Base-by-base conservation (phyloP, 2,113 vertebrate species). In the Camelus bactrianus region DNA sequence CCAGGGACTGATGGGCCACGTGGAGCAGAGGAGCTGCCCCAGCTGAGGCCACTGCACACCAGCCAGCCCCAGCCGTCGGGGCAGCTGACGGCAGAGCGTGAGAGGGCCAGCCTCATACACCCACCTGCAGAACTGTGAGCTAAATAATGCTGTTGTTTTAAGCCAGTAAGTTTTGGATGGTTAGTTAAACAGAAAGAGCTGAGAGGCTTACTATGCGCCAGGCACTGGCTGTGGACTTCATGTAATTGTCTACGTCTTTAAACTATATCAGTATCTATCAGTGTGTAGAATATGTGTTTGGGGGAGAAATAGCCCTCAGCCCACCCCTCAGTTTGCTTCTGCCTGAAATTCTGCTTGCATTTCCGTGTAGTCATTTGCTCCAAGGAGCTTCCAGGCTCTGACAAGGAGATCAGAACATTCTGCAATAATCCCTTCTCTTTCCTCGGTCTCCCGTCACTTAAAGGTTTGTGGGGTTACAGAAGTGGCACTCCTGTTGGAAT, bases 331-430 rank as follows among this genome's bases (percentile, higher is more conserved):
- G 19, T 30, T 64, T 30, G 32, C n/a, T 81, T 84, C 85, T 92
- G 60, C 32, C 12, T 32, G 1, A 35, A 69, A 46, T 64, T 92
- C 73, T 30, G 32, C 67, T 50, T 81, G 58, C 0, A 97, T 93
- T 69, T 52, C 70, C 64, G 28, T 35, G 12, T 50, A 50, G 26
- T 69, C 88, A 46, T 84, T 62, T 80, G 79, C 30, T 93, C 80
- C 90, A 75, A 92, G 52, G 60, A 32, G 4, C 81, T 89, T 93
- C 92, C 73, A 90, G 90, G 32, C 72, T 97, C 15, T 84, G 81
- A 77, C 4, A 32, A 6, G 9, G 91, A 80, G 94, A 84, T 15
- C 24, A 16, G 82, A 65, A 79, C 70, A 10, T 77, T 69, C 24
- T 38, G n/a, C 35, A 60, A 86, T 69, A 73, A 85, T 54, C 67